Base-by-base conservation (phyloP, 2,797 vertebrate genomes). In the Capromys pilorides region DNA sequence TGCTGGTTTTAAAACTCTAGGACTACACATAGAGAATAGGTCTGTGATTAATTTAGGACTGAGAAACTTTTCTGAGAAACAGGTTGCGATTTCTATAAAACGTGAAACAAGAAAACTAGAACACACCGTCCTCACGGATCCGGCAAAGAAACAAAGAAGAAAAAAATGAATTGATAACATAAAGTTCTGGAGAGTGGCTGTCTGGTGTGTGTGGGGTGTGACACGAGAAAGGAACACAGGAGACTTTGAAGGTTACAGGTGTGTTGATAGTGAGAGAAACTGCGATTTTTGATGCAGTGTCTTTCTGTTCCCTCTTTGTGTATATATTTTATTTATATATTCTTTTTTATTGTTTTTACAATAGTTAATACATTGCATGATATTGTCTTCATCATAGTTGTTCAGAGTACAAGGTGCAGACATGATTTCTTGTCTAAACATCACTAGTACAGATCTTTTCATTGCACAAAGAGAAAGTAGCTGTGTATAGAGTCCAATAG, bases 51-150 rank as follows among this genome's bases (percentile, higher is more conserved):
- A 90, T 82, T 28, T 66, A 82, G 0, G 54, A 66, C 16, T 57
- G 75, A 85, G 83, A 26, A 73, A 78, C 51, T 82, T 85, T 73
- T 84, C 83, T 39, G 82, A 91, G 75, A 91, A 90, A 96, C 12
- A n/a, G 4, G 61, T 75, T 39, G 81, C 41, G n/a, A 36, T 78
- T 94, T 82, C 24, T n/a, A 86, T 36, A 75, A 90, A 86, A 57
- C 6, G 75, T 0, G 39, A 82, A 79, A 64, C 22, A 54, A 75
- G 12, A 91, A 85, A 88, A 67, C 18, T 67, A 80, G 31, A 90
- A 78, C 79, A 90, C 36, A 36, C 3, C 78, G 24, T 21, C 22
- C 86, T 82, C 62, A 64, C 21, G 6, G 33, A 78, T 75, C 64
- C 6, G 87, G 61, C 28, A 57, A 64, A 82, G 41, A 67, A 31